Evolutionary conservation across 2,797 vertebrate genomes (phyloP), one percentile per base, ranked within the genome.

Genomic region (Tiaroga cobitis): DNA sequence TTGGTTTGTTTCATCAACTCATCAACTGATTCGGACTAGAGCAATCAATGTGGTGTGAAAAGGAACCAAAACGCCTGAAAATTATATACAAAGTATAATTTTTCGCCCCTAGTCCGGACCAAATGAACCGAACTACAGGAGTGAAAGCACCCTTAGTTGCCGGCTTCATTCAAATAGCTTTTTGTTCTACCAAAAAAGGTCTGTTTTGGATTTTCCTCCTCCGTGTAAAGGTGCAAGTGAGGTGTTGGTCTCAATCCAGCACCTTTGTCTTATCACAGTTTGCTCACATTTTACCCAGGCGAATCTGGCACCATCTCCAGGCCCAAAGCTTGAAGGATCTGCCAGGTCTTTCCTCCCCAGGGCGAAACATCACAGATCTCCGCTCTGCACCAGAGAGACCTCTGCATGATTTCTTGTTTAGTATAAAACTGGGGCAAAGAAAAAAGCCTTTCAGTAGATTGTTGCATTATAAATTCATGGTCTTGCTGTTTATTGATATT

Each of bases 211-310:
- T 72, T 39, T 70, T 51, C 9, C 26, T 26, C 24, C 49, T 39
- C 11, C 5, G 21, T 13, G 73, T 10, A 65, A 49, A 76, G 19
- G 61, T 68, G 26, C 2, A 81, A 61, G 9, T 78, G 32, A 73
- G 10, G 10, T 32, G 63, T 37, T 59, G 39, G 32, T 26, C 43
- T 67, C 13, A 61, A 29, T 37, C 24, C 51, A 77, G 37, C 68
- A 2, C 21, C 34, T 43, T 3, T 29, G 51, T 80, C 39, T 88
- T 32, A 72, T 78, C 13, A 21, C 59, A 29, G 77, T 67, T 72
- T 79, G 9, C 61, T 85, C 78, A 81, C 34, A 74, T 51, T 73
- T 72, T 80, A 70, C 68, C 37, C 69, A 39, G 8, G 43, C 5
- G 41, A 74, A 61, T 51, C 59, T 85, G 78, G 46, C 18, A 54